Evolutionary conservation across 2,797 vertebrate genomes (phyloP).

Genomic region (Phrynocephalus vlangalii): DNA sequence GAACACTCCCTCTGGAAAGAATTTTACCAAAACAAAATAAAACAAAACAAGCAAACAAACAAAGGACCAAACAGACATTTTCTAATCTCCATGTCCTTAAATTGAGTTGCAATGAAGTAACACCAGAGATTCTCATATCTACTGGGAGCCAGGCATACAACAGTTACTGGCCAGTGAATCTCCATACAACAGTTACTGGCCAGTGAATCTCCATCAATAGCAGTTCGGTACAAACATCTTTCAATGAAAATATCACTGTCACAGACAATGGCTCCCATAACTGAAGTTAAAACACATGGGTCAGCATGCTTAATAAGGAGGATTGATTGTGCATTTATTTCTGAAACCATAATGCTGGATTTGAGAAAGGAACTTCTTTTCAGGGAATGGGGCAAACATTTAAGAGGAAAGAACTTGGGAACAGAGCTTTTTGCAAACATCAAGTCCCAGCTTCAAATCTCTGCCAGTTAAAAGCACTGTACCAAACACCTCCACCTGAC

Average conservation of each 20-base stretch:
- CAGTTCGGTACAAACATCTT: background rate
- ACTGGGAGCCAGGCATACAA: background rate
- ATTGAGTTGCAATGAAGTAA: background rate
- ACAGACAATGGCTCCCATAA: background rate
- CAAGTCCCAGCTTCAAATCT: background rate
- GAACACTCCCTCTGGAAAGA: background rate
- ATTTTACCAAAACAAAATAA: background rate
- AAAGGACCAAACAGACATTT: background rate
- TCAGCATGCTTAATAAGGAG: background rate
- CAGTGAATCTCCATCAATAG: background rate
- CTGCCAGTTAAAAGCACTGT: background rate
- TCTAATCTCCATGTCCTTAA: background rate
- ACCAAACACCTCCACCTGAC: background rate
- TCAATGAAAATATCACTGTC: accelerated
- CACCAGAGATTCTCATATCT: background rate
- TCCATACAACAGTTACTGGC: background rate
- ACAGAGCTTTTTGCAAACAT: too few species aligned
- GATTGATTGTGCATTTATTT: slow-evolving; percentile 11
- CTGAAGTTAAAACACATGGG: background rate
- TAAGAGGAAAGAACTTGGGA: background rate
- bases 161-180: too few species aligned
- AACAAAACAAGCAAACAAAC: background rate
- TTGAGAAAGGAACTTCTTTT: slow-evolving; percentile 47
- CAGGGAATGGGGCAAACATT: background rate
- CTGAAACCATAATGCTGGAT: slow-evolving; percentile 27